Evolutionary conservation across 2,797 vertebrate genomes (phyloP).

Genomic region (Microtus californicus): DNA sequence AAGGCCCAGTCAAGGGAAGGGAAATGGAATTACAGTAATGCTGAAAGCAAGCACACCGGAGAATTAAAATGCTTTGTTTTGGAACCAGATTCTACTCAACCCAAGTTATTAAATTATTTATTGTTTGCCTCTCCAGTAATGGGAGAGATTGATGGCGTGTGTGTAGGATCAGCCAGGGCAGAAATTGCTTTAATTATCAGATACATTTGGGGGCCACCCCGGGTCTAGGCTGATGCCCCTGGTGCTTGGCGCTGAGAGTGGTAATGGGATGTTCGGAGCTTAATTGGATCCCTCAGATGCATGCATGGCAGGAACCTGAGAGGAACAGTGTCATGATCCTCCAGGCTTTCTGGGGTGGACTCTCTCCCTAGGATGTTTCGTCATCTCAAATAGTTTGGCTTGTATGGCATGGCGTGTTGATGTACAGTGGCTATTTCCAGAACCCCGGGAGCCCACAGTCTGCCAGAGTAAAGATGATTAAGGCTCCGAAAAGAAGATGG

Average conservation of each 20-base stretch:
- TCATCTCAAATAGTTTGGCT: background rate
- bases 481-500: background rate
- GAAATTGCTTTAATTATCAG: constrained; percentile 78
- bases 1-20: constrained; percentile 66
- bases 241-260: background rate
- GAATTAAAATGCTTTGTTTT: constrained; percentile 69
- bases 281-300: constrained; percentile 45
- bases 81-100: constrained; percentile 64
- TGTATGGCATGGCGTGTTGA: background rate
- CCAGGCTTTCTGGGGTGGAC: background rate
- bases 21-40: constrained; percentile 73
- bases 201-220: constrained; percentile 53
- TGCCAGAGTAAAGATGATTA: background rate
- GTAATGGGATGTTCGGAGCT: constrained; percentile 28
- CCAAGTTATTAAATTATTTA: constrained; percentile 70
- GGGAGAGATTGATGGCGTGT: constrained; percentile 64
- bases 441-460: accelerated
- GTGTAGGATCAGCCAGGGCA: constrained; percentile 55
- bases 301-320: background rate
- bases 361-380: background rate
- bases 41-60: constrained; percentile 40
- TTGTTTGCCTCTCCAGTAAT: constrained; percentile 74
- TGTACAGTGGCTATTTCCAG: background rate
- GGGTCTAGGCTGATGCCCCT: constrained; percentile 3
- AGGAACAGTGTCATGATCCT: background rate